Conservation (phyloP, 2,888 invertebrate species). For the Taphrorychus bicolor region DNA sequence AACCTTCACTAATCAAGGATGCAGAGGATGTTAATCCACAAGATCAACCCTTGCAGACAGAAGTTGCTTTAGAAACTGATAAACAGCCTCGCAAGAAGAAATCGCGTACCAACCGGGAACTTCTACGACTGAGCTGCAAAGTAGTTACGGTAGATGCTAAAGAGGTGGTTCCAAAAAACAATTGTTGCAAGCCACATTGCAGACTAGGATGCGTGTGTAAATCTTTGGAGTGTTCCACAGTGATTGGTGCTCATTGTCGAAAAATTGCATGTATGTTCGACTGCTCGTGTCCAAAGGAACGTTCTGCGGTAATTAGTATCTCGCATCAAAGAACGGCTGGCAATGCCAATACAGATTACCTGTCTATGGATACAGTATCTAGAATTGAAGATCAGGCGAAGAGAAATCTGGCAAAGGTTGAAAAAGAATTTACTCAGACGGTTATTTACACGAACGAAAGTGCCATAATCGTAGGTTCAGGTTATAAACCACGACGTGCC, state of each 20-base stretch:
- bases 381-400: conserved; percentile 63
- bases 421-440: conserved; percentile 76
- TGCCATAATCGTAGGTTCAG: conserved; percentile 68
- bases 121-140: conserved; percentile 68
- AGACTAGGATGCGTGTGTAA: conserved; percentile 72
- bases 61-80: neutral
- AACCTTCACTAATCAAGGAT: conserved; percentile 62
- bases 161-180: conserved; percentile 49
- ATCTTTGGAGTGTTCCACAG: conserved; percentile 62
- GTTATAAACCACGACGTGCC: conserved; percentile 63
- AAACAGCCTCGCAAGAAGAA: neutral
- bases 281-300: conserved; percentile 59
- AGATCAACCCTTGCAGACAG: neutral
- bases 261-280: conserved; percentile 67
- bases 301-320: conserved; percentile 12
- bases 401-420: conserved; percentile 68
- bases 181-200: conserved; percentile 67
- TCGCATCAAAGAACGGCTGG: conserved; percentile 47
- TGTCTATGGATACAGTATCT: conserved; percentile 53
- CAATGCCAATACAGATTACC: conserved; percentile 51
- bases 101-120: conserved; percentile 16
- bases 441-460: conserved; percentile 71
- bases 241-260: conserved; percentile 67
- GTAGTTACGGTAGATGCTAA: conserved; percentile 63
- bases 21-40: neutral